Conservation (phyloP, 2,797 vertebrate species). For the Sus cebifrons region DNA sequence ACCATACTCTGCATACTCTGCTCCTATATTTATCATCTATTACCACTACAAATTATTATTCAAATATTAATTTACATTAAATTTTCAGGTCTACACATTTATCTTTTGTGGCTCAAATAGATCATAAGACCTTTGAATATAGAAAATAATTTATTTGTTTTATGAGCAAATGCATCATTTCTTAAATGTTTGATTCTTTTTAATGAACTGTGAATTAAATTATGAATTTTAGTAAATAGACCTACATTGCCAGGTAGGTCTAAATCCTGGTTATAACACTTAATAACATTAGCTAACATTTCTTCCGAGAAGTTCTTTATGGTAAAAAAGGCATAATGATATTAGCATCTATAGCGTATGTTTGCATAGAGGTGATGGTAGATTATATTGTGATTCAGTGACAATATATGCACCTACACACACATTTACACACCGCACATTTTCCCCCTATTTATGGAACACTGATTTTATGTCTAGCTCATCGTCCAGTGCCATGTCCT, state of each 20-base stretch:
- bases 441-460: background rate
- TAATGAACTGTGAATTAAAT: background rate
- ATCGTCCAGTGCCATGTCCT: background rate
- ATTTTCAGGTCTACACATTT: background rate
- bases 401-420: background rate
- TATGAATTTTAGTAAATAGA: background rate
- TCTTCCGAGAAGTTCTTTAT: background rate
- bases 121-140: background rate
- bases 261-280: background rate
- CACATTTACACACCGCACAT: background rate
- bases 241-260: background rate
- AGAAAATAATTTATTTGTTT: background rate
- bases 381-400: background rate
- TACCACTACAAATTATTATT: background rate
- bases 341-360: background rate
- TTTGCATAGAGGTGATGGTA: background rate
- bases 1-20: background rate
- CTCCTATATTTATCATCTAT: background rate
- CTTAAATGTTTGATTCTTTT: background rate
- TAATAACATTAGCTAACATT: background rate
- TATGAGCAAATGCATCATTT: background rate
- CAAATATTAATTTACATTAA: background rate
- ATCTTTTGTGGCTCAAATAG: background rate
- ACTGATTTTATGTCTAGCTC: background rate
- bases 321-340: background rate